Percentiles rank a stretch among this genome's conserved stretches.
These are phyloP conservation scores for Apocheima hispidaria DNA, from an alignment of 2,888 invertebrate genomes.

Conservation along the genomic window DNA sequence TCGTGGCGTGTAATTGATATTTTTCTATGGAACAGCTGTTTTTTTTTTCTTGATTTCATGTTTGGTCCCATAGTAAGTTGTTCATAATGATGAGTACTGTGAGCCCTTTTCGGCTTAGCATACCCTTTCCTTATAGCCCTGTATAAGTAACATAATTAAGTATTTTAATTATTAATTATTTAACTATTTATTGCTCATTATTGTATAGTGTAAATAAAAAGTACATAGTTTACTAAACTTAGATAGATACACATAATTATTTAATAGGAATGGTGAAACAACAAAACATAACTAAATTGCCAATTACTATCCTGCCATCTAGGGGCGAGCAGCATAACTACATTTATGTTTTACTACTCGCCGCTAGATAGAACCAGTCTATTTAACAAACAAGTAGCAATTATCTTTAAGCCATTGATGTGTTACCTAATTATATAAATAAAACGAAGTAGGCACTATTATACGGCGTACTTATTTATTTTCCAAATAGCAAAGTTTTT, in stretches of 20 bases:
- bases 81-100: no score
- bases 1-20: no score
- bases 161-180: neutral
- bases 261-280: neutral
- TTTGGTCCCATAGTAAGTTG: no score
- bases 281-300: neutral
- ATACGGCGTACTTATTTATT: neutral
- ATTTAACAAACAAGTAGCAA: neutral
- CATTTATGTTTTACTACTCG: neutral
- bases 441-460: constrained; percentile 4
- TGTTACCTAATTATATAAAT: constrained; percentile 1
- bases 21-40: no score
- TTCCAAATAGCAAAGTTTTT: no score
- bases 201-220: neutral
- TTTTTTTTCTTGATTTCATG: no score
- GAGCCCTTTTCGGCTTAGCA: no score
- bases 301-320: neutral
- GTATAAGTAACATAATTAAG: neutral
- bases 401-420: no score
- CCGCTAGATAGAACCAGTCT: neutral
- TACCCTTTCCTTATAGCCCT: no score
- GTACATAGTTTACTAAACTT: neutral
- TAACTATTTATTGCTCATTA: constrained; percentile 6
- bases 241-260: neutral
- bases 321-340: neutral